Evolutionary conservation across 2,113 vertebrate genomes (phyloP).

Genomic region (Notiomystis cincta): DNA sequence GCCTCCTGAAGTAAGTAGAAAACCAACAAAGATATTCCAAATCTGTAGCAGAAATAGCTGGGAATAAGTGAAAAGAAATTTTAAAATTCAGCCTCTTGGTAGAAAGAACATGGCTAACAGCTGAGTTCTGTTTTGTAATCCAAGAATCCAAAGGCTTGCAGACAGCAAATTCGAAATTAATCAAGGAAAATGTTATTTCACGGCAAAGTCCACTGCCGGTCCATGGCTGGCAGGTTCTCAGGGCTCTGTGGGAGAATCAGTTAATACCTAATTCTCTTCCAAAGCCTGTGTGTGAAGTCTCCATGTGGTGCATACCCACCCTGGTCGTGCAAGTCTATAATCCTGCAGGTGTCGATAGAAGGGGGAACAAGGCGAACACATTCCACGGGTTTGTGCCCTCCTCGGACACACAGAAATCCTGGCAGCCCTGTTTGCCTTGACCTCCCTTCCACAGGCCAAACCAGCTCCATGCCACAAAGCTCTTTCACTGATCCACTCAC

Average conservation of each 20-base stretch:
- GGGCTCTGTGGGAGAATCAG: not conserved
- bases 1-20: not conserved
- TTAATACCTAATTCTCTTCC: not conserved
- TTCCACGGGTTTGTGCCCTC: not conserved
- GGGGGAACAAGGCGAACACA: not conserved
- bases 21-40: not conserved
- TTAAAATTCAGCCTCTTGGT: not conserved
- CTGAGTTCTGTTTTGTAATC: not conserved
- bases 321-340: not conserved
- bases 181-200: not conserved
- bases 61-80: not conserved
- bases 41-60: not conserved
- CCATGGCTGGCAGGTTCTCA: not conserved
- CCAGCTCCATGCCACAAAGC: not conserved
- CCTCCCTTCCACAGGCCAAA: not conserved
- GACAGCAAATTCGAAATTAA: not conserved
- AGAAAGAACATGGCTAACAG: not conserved
- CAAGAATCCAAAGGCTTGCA: not conserved
- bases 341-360: not conserved
- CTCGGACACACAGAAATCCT: not conserved
- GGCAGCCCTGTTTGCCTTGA: not conserved
- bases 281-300: not conserved
- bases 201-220: not conserved
- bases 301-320: rapidly evolving
- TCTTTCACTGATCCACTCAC: not conserved